Evolutionary conservation across 1,140 invertebrate genomes (phyloP).

Genomic region (Pissodes strobi): DNA sequence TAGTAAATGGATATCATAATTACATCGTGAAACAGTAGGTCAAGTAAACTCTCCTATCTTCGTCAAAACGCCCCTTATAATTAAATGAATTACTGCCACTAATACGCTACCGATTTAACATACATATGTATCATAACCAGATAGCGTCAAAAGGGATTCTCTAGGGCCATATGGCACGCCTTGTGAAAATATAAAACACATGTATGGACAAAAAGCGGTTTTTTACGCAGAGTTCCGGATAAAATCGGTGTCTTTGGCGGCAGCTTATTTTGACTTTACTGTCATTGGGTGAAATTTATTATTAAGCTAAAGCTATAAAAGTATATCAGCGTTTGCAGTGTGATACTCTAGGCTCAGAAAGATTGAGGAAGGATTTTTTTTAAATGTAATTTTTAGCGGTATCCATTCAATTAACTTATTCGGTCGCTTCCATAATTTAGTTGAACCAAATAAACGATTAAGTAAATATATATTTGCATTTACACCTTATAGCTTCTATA

Average conservation of each 20-base stretch:
- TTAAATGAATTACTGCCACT: constrained; percentile 23
- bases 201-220: constrained; percentile 25
- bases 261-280: constrained; percentile 17
- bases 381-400: no score
- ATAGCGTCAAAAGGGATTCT: constrained; percentile 13
- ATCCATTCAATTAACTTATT: no score
- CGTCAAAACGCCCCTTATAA: constrained; percentile 22
- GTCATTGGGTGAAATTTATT: constrained; percentile 11
- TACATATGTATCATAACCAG: constrained; percentile 20
- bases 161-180: constrained; percentile 22
- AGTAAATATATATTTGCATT: no score
- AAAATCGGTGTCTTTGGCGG: constrained; percentile 19
- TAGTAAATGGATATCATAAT: constrained; percentile 15
- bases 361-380: no score
- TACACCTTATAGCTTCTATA: no score
- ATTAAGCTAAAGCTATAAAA: no score
- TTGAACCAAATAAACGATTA: no score
- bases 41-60: constrained; percentile 13
- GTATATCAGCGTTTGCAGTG: no score
- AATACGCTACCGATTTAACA: constrained; percentile 24
- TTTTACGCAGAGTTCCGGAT: constrained; percentile 18
- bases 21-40: constrained; percentile 14
- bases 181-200: constrained; percentile 30
- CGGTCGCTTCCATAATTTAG: no score
- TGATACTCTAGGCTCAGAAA: no score